These are phyloP conservation scores for Apodemia duryi DNA, from an alignment of 2,888 invertebrate species.

Conservation along the genomic window DNA sequence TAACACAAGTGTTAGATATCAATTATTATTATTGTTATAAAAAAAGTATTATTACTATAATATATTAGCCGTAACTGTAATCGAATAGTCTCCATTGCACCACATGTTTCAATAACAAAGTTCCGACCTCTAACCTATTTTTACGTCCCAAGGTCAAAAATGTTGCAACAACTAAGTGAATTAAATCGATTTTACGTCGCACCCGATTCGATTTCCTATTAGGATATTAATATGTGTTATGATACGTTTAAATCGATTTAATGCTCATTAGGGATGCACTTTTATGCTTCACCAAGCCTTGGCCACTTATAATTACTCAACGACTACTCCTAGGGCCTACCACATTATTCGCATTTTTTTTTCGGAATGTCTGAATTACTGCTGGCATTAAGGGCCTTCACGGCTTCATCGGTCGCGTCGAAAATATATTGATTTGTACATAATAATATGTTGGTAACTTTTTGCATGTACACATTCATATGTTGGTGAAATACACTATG, in stretches of 20 bases:
- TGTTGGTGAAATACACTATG: no score
- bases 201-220: not conserved
- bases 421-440: no score
- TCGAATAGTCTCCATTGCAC: not conserved
- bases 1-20: no score
- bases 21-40: no score
- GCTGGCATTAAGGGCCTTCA: no score
- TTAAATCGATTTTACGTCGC: constrained; percentile 19
- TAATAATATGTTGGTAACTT: no score
- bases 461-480: no score
- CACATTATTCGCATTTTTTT: no score
- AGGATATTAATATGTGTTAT: not conserved
- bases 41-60: no score
- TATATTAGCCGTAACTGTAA: not conserved
- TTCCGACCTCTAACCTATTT: constrained; percentile 9
- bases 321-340: no score
- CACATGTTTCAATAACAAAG: not conserved
- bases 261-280: not conserved
- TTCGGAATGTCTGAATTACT: no score
- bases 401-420: no score
- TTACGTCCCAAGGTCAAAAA: constrained; percentile 16
- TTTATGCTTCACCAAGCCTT: not conserved
- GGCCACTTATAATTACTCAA: not conserved
- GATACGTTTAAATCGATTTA: not conserved
- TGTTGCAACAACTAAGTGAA: constrained; percentile 22